phyloP scores from a whole-genome alignment of 2,797 vertebrate genomes.

The Neosalanx taihuensis region DNA sequence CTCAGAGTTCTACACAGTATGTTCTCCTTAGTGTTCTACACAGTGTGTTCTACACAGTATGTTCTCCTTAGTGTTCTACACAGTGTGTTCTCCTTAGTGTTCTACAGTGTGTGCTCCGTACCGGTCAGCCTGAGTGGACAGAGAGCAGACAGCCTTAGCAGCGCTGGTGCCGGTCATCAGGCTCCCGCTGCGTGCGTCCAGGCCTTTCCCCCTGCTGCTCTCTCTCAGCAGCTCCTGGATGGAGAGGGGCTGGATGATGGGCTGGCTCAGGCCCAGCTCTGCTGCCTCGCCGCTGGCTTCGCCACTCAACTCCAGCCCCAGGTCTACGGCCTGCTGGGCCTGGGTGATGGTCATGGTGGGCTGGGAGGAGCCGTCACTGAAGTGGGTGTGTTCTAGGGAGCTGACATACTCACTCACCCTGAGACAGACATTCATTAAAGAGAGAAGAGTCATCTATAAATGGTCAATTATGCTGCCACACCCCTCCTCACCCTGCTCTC shows the following conservation, averaged over 20 bases:
- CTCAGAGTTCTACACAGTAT: not conserved
- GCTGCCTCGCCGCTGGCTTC: slow-evolving; percentile 65
- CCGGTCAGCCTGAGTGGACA: slow-evolving; percentile 94
- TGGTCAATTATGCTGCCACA: no score
- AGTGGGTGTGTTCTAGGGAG: slow-evolving; percentile 91
- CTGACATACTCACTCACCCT: slow-evolving; percentile 96
- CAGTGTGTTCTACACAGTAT: not conserved
- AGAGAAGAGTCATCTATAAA: not conserved
- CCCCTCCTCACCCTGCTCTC: not conserved
- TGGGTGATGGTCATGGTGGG: slow-evolving; percentile 83
- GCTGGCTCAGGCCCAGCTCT: slow-evolving; percentile 76
- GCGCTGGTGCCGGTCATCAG: slow-evolving; percentile 82
- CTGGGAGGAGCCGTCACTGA: slow-evolving; percentile 83
- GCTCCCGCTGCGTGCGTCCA: slow-evolving; percentile 83
- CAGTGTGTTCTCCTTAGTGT: not conserved
- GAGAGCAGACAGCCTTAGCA: slow-evolving; percentile 85
- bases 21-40: not conserved
- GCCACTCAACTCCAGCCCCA: slow-evolving; percentile 63
- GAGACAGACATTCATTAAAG: not conserved
- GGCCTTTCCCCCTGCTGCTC: slow-evolving; percentile 72
- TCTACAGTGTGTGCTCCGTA: slow-evolving; percentile 38
- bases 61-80: not conserved
- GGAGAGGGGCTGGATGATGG: slow-evolving; percentile 84
- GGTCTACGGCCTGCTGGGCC: slow-evolving; percentile 72
- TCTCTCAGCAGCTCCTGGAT: slow-evolving; percentile 91